Evolutionary conservation across 2,113 vertebrate genomes (phyloP).

Genomic region (Periophthalmus modestus): DNA sequence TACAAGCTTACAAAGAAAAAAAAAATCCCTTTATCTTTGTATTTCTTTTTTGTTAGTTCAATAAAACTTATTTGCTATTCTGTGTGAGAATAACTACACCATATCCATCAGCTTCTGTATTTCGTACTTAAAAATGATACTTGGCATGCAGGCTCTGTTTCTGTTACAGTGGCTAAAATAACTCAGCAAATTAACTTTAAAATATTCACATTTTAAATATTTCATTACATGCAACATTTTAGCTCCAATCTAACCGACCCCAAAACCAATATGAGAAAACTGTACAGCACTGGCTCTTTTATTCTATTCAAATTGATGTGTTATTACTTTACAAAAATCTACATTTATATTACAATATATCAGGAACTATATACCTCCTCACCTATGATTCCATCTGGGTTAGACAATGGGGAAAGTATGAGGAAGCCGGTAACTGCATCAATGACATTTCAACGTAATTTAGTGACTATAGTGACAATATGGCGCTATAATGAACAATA

Average conservation of each 20-base stretch:
- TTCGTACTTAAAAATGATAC: background rate
- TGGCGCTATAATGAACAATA: too few species aligned
- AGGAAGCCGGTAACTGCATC: background rate
- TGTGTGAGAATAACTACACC: too few species aligned
- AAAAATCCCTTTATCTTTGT: too few species aligned
- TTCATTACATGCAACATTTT: background rate
- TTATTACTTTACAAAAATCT: conserved; percentile 1
- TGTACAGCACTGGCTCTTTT: background rate
- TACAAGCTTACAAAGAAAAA: too few species aligned
- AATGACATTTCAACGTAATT: background rate
- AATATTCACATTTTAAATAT: conserved; percentile 4
- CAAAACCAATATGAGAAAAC: background rate
- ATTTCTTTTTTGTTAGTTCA: too few species aligned
- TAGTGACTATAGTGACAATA: too few species aligned
- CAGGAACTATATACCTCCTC: background rate
- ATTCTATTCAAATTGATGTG: background rate
- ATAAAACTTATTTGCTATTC: too few species aligned
- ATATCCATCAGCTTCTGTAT: background rate
- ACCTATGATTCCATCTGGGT: too few species aligned
- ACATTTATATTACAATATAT: background rate
- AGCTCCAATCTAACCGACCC: background rate
- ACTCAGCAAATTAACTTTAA: conserved; percentile 1
- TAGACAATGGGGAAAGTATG: background rate
- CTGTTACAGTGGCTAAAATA: background rate
- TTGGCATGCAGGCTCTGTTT: background rate